Conservation (phyloP, 2,797 vertebrate species). For the Paramormyrops hopkinsi region DNA sequence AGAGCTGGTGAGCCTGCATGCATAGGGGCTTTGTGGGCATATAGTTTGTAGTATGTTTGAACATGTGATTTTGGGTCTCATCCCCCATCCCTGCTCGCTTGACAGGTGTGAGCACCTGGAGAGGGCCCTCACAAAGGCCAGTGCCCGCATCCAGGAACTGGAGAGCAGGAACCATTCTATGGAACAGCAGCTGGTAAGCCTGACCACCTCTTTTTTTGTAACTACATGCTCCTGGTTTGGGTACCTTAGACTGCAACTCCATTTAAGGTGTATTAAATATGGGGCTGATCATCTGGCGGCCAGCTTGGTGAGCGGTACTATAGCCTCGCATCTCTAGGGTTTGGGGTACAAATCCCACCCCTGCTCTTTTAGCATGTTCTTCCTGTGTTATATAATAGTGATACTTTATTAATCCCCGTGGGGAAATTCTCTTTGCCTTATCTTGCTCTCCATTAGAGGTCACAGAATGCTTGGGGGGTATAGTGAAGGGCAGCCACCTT, state of each 20-base stretch:
- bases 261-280: background rate
- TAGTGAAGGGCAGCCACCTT: background rate
- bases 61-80: background rate
- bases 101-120: constrained; percentile 79
- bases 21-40: background rate
- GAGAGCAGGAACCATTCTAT: constrained; percentile 76
- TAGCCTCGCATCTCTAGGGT: background rate
- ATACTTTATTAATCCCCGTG: background rate
- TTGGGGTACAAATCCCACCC: background rate
- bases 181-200: constrained; percentile 79
- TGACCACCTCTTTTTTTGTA: background rate
- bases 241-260: background rate
- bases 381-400: background rate
- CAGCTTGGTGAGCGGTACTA: background rate
- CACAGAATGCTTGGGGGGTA: background rate
- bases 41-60: background rate
- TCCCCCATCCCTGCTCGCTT: background rate
- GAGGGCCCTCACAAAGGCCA: constrained; percentile 73
- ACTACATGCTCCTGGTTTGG: background rate
- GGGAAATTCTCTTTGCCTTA: background rate
- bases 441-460: background rate
- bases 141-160: constrained; percentile 64
- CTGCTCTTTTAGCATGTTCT: background rate
- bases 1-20: background rate
- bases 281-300: background rate